Conservation (phyloP, 2,888 invertebrate species). For the Salpingus planirostris region DNA sequence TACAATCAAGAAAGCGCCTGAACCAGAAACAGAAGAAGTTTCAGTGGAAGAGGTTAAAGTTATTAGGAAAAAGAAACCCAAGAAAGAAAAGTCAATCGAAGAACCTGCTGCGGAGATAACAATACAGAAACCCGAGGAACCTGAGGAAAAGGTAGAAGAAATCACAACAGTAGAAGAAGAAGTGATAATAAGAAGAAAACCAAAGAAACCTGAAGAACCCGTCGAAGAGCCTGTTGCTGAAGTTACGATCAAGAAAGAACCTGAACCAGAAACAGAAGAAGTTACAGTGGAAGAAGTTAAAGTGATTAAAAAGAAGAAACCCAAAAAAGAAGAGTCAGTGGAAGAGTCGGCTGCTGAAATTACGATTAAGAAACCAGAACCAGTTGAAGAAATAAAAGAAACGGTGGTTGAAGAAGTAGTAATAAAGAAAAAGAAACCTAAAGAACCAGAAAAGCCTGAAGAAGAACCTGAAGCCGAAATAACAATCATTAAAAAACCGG, state of each 20-base stretch:
- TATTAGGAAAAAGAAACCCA: slow-evolving; percentile 29
- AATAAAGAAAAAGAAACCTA: slow-evolving; percentile 32
- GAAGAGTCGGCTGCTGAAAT: slow-evolving; percentile 5
- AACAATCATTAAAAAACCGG: slow-evolving; percentile 45
- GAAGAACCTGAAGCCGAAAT: slow-evolving; percentile 39
- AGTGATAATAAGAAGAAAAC: slow-evolving; percentile 25
- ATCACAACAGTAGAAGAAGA: slow-evolving; percentile 32
- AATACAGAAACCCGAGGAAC: slow-evolving; percentile 42
- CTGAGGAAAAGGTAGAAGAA: slow-evolving; percentile 13
- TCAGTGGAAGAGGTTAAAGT: slow-evolving; percentile 41
- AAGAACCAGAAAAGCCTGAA: slow-evolving; percentile 36
- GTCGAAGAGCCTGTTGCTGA: slow-evolving; percentile 12
- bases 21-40: slow-evolving; percentile 22
- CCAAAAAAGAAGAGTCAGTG: slow-evolving; percentile 2
- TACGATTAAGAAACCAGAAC: slow-evolving; percentile 4
- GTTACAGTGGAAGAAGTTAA: slow-evolving; percentile 11
- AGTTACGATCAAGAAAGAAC: slow-evolving; percentile 4
- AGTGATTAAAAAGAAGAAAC: slow-evolving; percentile 20
- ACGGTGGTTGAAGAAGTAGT: slow-evolving; percentile 42
- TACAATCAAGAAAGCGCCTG: slow-evolving; percentile 19
- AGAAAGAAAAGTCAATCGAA: slow-evolving; percentile 17
- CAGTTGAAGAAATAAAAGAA: slow-evolving; percentile 26
- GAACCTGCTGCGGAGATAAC: slow-evolving; percentile 47
- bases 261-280: slow-evolving; percentile 10
- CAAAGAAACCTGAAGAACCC: slow-evolving; percentile 17